Conservation (phyloP, 2,113 vertebrate genomes). For the Parotia lawesii region DNA sequence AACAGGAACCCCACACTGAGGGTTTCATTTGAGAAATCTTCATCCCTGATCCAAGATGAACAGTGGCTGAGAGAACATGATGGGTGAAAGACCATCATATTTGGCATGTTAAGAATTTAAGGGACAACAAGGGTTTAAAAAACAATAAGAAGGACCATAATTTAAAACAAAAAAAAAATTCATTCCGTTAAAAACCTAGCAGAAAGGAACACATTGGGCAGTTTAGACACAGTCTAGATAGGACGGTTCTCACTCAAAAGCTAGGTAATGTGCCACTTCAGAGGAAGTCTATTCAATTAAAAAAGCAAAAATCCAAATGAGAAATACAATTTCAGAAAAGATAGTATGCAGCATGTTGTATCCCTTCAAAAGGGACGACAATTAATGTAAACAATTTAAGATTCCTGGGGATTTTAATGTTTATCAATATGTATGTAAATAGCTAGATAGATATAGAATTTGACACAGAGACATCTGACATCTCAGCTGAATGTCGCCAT, state of each 20-base stretch:
- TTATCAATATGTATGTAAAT: not conserved
- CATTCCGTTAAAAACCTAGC: accelerated
- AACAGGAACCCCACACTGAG: not conserved
- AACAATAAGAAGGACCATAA: accelerated
- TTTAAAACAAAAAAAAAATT: not conserved
- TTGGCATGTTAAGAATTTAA: not conserved
- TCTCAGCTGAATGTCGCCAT: not conserved
- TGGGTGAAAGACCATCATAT: not conserved
- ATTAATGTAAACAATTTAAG: not conserved
- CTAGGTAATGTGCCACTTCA: accelerated
- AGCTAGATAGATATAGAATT: not conserved
- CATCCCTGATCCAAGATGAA: not conserved
- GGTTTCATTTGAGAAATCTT: not conserved
- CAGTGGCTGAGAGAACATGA: not conserved
- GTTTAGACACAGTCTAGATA: not conserved
- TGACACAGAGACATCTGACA: not conserved
- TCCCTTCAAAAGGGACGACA: not conserved
- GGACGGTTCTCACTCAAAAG: not conserved
- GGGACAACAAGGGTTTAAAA: not conserved
- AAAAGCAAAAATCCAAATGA: not conserved
- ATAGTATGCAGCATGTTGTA: accelerated
- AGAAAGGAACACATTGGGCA: not conserved
- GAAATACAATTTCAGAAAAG: not conserved
- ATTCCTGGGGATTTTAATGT: not conserved
- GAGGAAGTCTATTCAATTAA: not conserved